phyloP scores from a whole-genome alignment of 2,888 invertebrate species.

The Frankliniella intonsa region DNA sequence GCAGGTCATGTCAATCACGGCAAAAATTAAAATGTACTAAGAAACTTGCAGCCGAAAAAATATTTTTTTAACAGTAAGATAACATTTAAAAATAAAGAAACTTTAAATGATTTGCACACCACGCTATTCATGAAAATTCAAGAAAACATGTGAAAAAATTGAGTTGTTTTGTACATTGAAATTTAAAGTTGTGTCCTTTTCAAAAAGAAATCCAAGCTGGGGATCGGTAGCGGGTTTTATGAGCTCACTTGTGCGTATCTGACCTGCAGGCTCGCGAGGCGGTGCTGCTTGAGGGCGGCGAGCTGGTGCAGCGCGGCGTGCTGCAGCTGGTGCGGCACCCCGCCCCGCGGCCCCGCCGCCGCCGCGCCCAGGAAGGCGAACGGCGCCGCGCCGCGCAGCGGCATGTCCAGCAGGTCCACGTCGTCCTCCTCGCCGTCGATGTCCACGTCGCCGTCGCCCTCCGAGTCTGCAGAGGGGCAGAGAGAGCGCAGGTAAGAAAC shows the following conservation, averaged over 20 bases:
- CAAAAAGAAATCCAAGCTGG: too few relatives aligned
- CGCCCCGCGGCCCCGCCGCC: neutral
- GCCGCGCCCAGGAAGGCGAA: conserved; percentile 7
- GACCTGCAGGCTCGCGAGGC: conserved; percentile 1
- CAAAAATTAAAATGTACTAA: neutral
- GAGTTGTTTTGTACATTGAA: neutral
- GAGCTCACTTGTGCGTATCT: too few relatives aligned
- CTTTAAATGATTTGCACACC: too few relatives aligned
- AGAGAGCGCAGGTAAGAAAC: neutral
- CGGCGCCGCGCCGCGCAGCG: conserved; percentile 10
- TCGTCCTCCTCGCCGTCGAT: conserved; percentile 8
- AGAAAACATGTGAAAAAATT: too few relatives aligned
- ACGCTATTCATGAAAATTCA: too few relatives aligned
- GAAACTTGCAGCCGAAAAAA: too few relatives aligned
- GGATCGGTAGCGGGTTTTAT: too few relatives aligned
- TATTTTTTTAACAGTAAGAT: too few relatives aligned
- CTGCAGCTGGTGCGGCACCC: conserved; percentile 8
- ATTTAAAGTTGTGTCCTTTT: too few relatives aligned
- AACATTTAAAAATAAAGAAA: too few relatives aligned
- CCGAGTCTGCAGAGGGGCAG: neutral
- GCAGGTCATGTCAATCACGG: neutral
- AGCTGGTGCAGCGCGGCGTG: conserved; percentile 15
- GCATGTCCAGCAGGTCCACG: conserved; percentile 19
- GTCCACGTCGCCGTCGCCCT: conserved; percentile 11
- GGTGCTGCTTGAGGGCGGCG: conserved; percentile 15